These are phyloP conservation scores for Nibea albiflora DNA, from an alignment of 2,113 vertebrate species.

Conservation along the genomic window DNA sequence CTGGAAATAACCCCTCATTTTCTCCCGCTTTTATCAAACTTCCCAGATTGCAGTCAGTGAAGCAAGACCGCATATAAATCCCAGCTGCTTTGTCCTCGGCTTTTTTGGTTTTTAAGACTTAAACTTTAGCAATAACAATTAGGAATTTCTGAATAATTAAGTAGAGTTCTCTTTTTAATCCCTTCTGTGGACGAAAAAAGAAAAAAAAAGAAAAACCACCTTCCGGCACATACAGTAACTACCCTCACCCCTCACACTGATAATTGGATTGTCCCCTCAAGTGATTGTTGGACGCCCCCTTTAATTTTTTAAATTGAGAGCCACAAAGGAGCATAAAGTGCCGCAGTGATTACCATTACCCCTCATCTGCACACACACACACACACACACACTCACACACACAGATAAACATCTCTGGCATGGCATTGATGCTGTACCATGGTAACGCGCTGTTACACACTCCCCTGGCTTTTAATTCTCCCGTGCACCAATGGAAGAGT, in stretches of 20 bases:
- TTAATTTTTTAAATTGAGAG: conserved; percentile 60
- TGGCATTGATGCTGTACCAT: conserved; percentile 18
- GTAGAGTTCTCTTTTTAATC: conserved; percentile 32
- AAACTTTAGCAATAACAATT: conserved; percentile 43
- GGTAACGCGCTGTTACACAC: conserved; percentile 51
- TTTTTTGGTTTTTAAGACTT: conserved; percentile 14
- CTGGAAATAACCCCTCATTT: conserved; percentile 34
- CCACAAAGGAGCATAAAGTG: conserved; percentile 53
- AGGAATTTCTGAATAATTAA: conserved; percentile 42
- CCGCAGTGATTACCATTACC: conserved; percentile 57
- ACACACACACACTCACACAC: conserved; percentile 9
- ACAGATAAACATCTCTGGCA: conserved; percentile 21
- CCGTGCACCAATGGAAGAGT: conserved; percentile 27
- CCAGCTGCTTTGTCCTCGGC: conserved; percentile 21
- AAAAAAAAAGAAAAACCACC: conserved; percentile 5
- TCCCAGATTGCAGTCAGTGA: conserved; percentile 27
- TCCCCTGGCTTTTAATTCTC: conserved; percentile 53
- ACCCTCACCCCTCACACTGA: conserved; percentile 9
- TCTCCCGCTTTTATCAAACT: conserved; percentile 29
- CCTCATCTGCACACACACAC: conserved; percentile 22
- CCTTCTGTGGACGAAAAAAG: neutral
- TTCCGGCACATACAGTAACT: conserved; percentile 34
- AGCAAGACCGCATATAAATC: conserved; percentile 25
- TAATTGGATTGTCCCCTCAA: conserved; percentile 64
- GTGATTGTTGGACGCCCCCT: conserved; percentile 40